A percentile compares a stretch with the other conserved stretches of the same genome.
These are phyloP conservation scores for Xenopus laevis DNA, from an alignment of 2,113 vertebrate species.

Conservation along the genomic window DNA sequence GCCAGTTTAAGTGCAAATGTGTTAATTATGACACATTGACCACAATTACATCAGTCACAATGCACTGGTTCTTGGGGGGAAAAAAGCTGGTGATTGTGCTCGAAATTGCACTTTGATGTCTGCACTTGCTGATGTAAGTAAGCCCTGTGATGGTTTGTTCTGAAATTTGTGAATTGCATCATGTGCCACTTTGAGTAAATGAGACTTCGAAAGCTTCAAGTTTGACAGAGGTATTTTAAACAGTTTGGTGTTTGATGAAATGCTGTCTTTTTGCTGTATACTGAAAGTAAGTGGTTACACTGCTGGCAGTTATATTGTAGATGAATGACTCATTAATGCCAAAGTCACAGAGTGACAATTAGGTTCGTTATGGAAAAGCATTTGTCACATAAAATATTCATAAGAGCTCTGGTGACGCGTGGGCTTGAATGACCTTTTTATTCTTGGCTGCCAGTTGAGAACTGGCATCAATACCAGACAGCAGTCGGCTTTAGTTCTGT, in stretches of 20 bases:
- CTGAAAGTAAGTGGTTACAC: not conserved
- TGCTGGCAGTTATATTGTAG: not conserved
- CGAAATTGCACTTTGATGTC: no score
- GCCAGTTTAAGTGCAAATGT: no score
- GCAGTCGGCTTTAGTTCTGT: conserved; percentile 14
- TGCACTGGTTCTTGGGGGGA: no score
- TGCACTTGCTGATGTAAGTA: no score
- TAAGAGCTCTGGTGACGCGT: conserved; percentile 14
- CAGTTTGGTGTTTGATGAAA: not conserved
- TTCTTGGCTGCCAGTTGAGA: conserved; percentile 27
- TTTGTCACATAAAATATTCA: conserved; percentile 29
- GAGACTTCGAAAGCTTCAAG: no score
- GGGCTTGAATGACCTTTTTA: conserved; percentile 25
- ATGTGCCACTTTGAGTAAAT: no score
- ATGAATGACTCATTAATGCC: not conserved
- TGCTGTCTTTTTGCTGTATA: not conserved
- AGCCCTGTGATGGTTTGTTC: no score
- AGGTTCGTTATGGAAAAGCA: conserved; percentile 1
- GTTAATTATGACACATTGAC: no score
- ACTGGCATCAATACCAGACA: conserved; percentile 11
- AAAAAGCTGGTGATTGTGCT: no score
- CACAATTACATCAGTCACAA: no score
- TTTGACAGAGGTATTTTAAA: no score
- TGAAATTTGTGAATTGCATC: no score
- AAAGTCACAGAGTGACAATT: not conserved